Conservation (phyloP, 2,797 vertebrate species). For the Betta splendens region DNA sequence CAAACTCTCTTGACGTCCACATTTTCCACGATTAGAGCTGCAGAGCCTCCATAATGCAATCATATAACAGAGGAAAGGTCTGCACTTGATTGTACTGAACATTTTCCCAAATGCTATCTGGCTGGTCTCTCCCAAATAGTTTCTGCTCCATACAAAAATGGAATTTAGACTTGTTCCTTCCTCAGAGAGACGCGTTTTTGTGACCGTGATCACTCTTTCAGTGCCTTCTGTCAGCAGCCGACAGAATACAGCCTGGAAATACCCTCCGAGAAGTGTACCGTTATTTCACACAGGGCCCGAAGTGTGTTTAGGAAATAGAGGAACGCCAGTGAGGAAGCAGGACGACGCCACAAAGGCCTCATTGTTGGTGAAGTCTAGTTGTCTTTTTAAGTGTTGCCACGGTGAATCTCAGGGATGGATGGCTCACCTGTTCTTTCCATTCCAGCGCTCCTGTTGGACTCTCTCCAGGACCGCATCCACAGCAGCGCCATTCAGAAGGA, state of each 20-base stretch:
- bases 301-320: constrained; percentile 17
- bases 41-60: constrained; percentile 45
- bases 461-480: constrained; percentile 25
- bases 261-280: constrained; percentile 31
- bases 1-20: constrained; percentile 19
- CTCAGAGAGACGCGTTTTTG: neutral
- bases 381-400: constrained; percentile 60
- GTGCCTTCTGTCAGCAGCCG: constrained; percentile 43
- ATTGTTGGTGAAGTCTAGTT: constrained; percentile 66
- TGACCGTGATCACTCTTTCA: constrained; percentile 12
- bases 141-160: neutral
- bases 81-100: constrained; percentile 32
- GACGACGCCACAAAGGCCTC: constrained; percentile 56
- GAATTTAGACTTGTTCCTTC: constrained; percentile 1
- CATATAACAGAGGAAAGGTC: constrained; percentile 28
- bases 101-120: constrained; percentile 45
- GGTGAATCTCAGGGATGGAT: constrained; percentile 53
- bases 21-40: constrained; percentile 43
- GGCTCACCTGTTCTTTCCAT: constrained; percentile 77
- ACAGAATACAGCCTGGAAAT: constrained; percentile 27
- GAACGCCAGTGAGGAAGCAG: constrained; percentile 21
- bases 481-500: constrained; percentile 26
- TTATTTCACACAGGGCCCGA: constrained; percentile 58
- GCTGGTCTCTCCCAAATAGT: constrained; percentile 14
- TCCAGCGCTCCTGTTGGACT: constrained; percentile 38